Conservation (phyloP, 2,797 vertebrate genomes). For the Lepus oiostolus region DNA sequence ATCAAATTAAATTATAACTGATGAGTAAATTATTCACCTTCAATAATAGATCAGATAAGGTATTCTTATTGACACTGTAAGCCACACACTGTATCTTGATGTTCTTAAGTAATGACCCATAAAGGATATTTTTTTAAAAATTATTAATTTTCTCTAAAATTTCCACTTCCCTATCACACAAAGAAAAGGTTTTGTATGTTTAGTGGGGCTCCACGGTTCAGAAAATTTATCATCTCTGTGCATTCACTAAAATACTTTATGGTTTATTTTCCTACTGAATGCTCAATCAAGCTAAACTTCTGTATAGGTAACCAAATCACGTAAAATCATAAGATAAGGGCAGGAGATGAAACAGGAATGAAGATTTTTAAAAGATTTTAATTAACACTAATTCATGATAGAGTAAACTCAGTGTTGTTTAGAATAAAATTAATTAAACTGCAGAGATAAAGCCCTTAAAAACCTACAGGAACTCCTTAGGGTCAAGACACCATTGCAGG, state of each 20-base stretch:
- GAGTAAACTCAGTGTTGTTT: neutral
- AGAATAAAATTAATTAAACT: conserved; percentile 50
- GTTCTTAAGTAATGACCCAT: conserved; percentile 4
- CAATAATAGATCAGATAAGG: neutral
- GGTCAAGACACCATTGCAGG: neutral
- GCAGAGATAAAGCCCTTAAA: neutral
- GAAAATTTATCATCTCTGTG: conserved; percentile 24
- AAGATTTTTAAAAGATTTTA: neutral
- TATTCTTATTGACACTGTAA: conserved; percentile 20
- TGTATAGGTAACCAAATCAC: neutral
- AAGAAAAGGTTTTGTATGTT: conserved; percentile 40
- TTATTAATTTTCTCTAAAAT: conserved; percentile 53
- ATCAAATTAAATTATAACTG: conserved; percentile 29
- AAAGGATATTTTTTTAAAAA: conserved; percentile 2
- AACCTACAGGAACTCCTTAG: neutral
- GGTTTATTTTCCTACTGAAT: conserved; percentile 26
- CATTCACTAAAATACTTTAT: conserved; percentile 21
- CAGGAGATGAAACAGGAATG: conserved; percentile 38
- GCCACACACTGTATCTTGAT: neutral
- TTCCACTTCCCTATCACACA: neutral
- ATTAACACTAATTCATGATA: neutral
- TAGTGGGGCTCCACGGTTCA: conserved; percentile 3
- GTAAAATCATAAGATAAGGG: neutral
- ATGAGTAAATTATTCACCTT: conserved; percentile 54
- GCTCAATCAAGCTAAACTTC: conserved; percentile 44